Conservation (phyloP, 2,113 vertebrate genomes). For the Struthio camelus region DNA sequence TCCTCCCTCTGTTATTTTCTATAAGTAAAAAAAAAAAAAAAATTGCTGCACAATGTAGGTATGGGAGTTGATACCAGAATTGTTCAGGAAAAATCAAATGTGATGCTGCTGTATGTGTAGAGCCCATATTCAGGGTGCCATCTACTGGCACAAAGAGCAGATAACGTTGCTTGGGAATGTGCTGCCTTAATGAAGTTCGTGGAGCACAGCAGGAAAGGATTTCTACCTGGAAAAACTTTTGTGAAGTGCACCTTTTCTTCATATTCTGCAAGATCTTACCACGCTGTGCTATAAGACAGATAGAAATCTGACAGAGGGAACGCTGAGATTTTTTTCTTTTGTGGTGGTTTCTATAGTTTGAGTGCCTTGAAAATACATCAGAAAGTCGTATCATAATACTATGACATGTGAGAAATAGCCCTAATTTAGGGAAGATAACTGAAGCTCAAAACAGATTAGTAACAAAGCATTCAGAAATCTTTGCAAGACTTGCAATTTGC, state of each 20-base stretch:
- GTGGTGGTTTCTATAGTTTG: not conserved
- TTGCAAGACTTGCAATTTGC: not conserved
- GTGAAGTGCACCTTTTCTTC: not conserved
- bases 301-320: not conserved
- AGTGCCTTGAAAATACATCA: not conserved
- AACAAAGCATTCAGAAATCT: not conserved
- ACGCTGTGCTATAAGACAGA: not conserved
- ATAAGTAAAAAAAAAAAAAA: not conserved
- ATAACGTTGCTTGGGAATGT: not conserved
- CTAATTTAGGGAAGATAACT: not conserved
- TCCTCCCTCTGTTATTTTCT: not conserved
- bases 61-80: not conserved
- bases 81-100: not conserved
- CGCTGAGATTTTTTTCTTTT: not conserved
- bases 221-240: not conserved
- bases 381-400: not conserved
- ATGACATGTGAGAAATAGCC: not conserved
- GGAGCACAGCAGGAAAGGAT: not conserved
- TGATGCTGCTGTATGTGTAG: rapidly evolving
- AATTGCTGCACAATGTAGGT: not conserved
- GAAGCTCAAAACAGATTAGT: not conserved
- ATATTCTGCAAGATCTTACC: not conserved
- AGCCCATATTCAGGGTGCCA: conserved; percentile 66
- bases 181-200: not conserved
- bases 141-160: conserved; percentile 18